These are phyloP conservation scores for Platerodrilus igneus DNA, from an alignment of 2,888 invertebrate species.

Conservation along the genomic window DNA sequence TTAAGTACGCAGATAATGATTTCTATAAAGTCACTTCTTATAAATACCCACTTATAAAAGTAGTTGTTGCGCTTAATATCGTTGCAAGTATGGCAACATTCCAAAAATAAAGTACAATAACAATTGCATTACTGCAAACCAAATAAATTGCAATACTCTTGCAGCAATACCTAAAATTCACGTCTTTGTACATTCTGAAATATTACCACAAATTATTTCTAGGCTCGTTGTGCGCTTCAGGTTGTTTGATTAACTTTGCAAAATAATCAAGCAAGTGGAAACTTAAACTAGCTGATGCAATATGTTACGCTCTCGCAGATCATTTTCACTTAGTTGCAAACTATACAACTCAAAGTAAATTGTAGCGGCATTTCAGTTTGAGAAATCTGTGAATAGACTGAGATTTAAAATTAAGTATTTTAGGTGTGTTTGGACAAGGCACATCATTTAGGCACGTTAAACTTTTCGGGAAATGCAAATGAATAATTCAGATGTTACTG, in stretches of 20 bases:
- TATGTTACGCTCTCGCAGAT: slow-evolving; percentile 18
- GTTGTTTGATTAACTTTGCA: slow-evolving; percentile 18
- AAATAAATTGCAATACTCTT: slow-evolving; percentile 7
- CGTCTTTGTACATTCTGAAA: slow-evolving; percentile 12
- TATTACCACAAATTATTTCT: slow-evolving; percentile 11
- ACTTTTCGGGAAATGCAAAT: slow-evolving; percentile 20
- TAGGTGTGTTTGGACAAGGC: slow-evolving; percentile 14
- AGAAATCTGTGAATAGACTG: slow-evolving; percentile 10
- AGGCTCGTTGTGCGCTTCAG: slow-evolving; percentile 13
- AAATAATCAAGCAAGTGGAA: slow-evolving; percentile 20
- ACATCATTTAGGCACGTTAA: slow-evolving; percentile 14
- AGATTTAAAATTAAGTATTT: slow-evolving; percentile 18
- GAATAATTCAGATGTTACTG: slow-evolving; percentile 25
- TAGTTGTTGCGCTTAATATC: no score
- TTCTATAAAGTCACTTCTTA: no score
- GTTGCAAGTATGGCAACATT: no score
- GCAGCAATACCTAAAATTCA: slow-evolving; percentile 9
- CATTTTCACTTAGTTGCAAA: slow-evolving; percentile 16
- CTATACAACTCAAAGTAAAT: slow-evolving; percentile 19
- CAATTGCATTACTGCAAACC: slow-evolving; percentile 6
- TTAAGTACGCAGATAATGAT: no score
- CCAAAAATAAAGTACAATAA: no score
- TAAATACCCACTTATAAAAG: no score
- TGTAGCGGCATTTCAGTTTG: slow-evolving; percentile 15
- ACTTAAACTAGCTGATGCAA: slow-evolving; percentile 15